Evolutionary conservation across 2,888 invertebrate genomes (phyloP).

Genomic region (Sminthurinus aureus): DNA sequence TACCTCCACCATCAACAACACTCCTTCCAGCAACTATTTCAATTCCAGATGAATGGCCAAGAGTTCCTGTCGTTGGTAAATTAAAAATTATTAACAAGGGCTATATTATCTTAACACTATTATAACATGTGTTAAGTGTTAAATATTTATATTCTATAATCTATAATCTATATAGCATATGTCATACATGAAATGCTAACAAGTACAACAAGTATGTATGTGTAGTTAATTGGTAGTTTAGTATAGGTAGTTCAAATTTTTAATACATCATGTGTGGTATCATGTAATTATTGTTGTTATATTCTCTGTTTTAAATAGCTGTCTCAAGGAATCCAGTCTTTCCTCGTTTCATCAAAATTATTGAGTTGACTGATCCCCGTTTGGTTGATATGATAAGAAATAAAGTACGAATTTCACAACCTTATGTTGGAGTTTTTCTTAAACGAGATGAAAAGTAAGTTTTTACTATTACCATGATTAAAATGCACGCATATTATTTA

Average conservation of each 20-base stretch:
- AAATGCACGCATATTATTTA: too few relatives aligned
- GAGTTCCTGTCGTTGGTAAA: conserved; percentile 83
- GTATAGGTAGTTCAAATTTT: too few relatives aligned
- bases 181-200: not conserved
- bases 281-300: not conserved
- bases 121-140: too few relatives aligned
- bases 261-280: too few relatives aligned
- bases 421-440: conserved; percentile 96
- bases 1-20: conserved; percentile 30
- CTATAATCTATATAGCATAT: not conserved
- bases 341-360: conserved; percentile 96
- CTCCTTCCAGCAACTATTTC: conserved; percentile 85
- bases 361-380: conserved; percentile 88
- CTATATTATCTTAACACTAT: too few relatives aligned
- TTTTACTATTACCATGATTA: conserved; percentile 15
- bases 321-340: conserved; percentile 95
- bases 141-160: not conserved
- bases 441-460: conserved; percentile 85
- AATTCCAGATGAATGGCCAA: conserved; percentile 96
- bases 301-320: conserved; percentile 65
- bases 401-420: conserved; percentile 94
- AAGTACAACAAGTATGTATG: not conserved
- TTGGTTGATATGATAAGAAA: conserved; percentile 88
- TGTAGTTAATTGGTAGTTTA: too few relatives aligned
- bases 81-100: too few relatives aligned